These are phyloP conservation scores for Scolopax mira DNA, from an alignment of 2,113 vertebrate genomes.

Conservation along the genomic window DNA sequence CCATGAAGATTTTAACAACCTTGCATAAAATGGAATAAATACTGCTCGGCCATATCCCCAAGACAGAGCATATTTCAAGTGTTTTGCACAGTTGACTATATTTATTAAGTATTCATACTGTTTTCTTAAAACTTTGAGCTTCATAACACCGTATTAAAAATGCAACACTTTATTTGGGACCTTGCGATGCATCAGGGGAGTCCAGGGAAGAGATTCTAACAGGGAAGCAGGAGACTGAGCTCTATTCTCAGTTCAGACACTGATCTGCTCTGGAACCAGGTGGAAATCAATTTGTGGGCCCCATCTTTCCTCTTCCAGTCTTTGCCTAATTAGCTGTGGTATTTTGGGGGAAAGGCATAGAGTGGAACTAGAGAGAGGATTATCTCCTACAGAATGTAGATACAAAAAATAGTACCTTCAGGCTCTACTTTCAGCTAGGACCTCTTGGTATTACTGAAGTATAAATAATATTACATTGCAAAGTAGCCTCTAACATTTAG, in stretches of 20 bases:
- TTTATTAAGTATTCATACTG: background rate
- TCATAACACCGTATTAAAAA: background rate
- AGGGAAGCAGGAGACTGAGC: background rate
- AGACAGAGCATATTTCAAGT: background rate
- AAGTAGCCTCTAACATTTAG: background rate
- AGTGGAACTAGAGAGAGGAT: background rate
- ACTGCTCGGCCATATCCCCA: background rate
- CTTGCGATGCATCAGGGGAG: background rate
- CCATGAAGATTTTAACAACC: background rate
- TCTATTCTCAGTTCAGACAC: background rate
- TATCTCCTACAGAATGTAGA: background rate
- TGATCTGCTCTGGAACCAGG: background rate
- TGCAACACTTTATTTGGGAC: background rate
- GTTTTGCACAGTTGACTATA: background rate
- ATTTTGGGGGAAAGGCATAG: background rate
- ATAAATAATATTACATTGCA: background rate
- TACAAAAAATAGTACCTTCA: background rate
- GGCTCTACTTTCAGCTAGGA: background rate
- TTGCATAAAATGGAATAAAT: background rate
- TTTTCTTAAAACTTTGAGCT: background rate
- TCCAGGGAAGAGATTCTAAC: background rate
- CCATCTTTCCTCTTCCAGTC: background rate
- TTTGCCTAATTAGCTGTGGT: background rate
- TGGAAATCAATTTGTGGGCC: accelerated
- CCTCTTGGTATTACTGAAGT: background rate